These are phyloP conservation scores for Alcis repandata DNA, from an alignment of 2,888 invertebrate genomes.

Conservation along the genomic window DNA sequence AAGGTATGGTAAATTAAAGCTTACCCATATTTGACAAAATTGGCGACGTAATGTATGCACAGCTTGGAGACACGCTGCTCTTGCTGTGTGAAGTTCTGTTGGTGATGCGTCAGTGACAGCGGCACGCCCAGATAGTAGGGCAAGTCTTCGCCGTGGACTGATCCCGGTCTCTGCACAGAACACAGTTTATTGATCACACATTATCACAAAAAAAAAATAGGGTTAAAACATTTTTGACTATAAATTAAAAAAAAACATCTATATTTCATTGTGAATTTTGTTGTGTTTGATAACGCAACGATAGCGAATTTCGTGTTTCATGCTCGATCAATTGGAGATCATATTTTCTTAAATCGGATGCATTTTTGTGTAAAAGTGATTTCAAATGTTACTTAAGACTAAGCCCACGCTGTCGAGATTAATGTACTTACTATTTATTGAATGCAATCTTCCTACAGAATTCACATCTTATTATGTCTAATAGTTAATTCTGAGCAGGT, in stretches of 20 bases:
- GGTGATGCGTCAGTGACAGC: conserved; percentile 87
- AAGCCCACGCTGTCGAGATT: no score
- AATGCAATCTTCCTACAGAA: background rate
- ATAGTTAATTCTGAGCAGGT: background rate
- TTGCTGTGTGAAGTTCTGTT: conserved; percentile 92
- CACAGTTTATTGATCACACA: background rate
- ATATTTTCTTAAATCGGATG: no score
- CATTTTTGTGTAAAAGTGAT: no score
- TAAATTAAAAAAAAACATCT: no score
- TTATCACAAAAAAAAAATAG: no score
- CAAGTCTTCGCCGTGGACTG: conserved; percentile 94
- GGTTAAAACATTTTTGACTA: no score
- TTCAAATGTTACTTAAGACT: no score
- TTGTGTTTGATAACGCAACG: no score
- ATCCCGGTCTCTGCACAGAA: conserved; percentile 89
- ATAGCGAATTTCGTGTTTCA: no score
- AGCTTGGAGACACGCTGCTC: conserved; percentile 92
- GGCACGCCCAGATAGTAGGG: conserved; percentile 95
- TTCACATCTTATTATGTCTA: background rate
- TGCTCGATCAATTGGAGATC: no score
- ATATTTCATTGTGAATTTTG: no score
- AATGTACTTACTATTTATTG: background rate
- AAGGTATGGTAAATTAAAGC: no score
- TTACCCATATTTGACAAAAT: conserved; percentile 96
- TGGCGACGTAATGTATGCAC: conserved; percentile 94